A percentile compares a stretch with the other conserved stretches of the same genome.
Conservation (phyloP, 1,140 invertebrate genomes). For the Eriosoma lanigerum region DNA sequence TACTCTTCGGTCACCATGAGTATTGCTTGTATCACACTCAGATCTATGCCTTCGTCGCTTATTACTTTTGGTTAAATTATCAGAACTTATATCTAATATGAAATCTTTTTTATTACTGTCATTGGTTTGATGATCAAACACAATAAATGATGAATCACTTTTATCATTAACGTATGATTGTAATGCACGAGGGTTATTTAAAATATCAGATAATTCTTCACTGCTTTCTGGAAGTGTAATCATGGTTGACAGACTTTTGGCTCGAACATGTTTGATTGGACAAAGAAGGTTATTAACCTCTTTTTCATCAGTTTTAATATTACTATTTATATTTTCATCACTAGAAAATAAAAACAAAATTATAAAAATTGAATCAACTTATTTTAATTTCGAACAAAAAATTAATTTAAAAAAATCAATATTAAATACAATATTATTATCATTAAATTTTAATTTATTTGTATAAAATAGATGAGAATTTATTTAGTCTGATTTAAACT, state of each 20-base stretch:
- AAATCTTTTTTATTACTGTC: constrained; percentile 30
- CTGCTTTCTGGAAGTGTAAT: constrained; percentile 24
- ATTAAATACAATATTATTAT: neutral
- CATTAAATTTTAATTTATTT: neutral
- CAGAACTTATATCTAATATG: constrained; percentile 36
- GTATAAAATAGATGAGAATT: neutral
- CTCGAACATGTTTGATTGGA: constrained; percentile 28
- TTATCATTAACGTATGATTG: constrained; percentile 5
- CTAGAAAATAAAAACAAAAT: constrained; percentile 17
- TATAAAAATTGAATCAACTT: neutral
- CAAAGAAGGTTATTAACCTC: constrained; percentile 24
- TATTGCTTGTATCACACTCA: constrained; percentile 40
- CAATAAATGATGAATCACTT: constrained; percentile 50
- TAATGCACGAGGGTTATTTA: constrained; percentile 43
- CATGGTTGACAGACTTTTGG: constrained; percentile 46
- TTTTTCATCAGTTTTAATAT: constrained; percentile 56
- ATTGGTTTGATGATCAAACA: constrained; percentile 21
- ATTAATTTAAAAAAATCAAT: neutral
- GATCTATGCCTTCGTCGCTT: constrained; percentile 42
- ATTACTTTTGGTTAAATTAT: constrained; percentile 20
- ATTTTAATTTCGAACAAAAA: neutral
- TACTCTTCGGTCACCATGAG: constrained; percentile 19
- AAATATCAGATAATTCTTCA: constrained; percentile 46
- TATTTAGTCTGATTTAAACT: neutral
- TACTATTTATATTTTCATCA: constrained; percentile 43